Percentiles rank a stretch among this genome's conserved stretches.
Evolutionary conservation across 2,113 vertebrate species (phyloP).

Genomic region (Rattus rattus): DNA sequence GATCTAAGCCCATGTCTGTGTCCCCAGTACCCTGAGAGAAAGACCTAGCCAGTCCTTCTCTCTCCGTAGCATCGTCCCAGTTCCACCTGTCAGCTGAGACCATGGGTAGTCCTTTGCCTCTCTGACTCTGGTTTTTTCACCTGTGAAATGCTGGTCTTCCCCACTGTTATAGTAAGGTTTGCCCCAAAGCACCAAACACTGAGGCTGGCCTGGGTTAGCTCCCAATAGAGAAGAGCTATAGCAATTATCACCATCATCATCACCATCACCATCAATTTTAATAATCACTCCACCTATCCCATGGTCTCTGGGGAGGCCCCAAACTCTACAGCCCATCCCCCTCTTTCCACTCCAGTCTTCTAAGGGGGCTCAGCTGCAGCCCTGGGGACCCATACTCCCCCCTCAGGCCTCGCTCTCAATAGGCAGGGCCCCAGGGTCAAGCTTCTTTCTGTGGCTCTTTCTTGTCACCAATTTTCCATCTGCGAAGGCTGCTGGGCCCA

Average conservation of each 20-base stretch:
- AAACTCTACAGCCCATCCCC: background rate
- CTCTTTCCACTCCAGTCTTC: background rate
- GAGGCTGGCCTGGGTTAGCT: background rate
- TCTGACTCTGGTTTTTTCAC: background rate
- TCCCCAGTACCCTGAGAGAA: background rate
- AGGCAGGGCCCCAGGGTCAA: slow-evolving; percentile 83
- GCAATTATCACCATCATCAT: background rate
- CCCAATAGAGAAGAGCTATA: background rate
- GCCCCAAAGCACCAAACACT: background rate
- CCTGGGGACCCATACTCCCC: background rate
- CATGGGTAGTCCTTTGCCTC: background rate
- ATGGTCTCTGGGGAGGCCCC: background rate
- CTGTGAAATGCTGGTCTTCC: background rate
- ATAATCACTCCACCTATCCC: background rate
- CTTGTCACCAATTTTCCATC: slow-evolving; percentile 86
- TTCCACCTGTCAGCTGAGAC: background rate
- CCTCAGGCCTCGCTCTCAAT: slow-evolving; percentile 79
- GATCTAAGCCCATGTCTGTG: background rate
- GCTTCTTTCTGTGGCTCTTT: slow-evolving; percentile 84
- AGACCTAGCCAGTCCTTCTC: background rate
- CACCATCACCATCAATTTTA: background rate
- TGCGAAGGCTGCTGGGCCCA: slow-evolving; percentile 81
- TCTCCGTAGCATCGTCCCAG: background rate
- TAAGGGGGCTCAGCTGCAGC: slow-evolving; percentile 65
- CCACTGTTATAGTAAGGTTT: background rate